phyloP scores from a whole-genome alignment of 2,113 vertebrate species.

The Salvelinus namaycush region DNA sequence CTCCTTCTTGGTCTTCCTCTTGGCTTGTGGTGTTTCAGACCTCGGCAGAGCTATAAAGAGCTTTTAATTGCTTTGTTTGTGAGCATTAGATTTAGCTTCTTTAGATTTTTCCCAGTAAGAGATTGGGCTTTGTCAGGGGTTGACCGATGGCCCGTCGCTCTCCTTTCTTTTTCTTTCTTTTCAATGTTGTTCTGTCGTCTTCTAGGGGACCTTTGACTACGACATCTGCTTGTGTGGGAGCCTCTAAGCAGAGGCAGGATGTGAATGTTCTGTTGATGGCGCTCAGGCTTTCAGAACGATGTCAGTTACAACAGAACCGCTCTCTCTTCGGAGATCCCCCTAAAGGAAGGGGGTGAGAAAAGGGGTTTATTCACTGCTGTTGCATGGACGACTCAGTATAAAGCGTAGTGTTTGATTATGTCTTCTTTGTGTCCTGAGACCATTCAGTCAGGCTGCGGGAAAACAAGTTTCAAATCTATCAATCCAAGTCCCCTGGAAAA shows the following conservation, averaged over 20 bases:
- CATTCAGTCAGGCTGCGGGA: conserved; percentile 65
- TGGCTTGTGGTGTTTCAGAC: conserved; percentile 58
- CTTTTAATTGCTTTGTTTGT: conserved; percentile 60
- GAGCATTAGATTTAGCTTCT: conserved; percentile 42
- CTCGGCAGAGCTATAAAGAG: conserved; percentile 46
- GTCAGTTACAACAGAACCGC: conserved; percentile 72
- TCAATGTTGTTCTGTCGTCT: conserved; percentile 57
- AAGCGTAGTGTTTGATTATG: conserved; percentile 59
- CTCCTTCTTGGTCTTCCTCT: conserved; percentile 47
- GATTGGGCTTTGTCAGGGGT: conserved; percentile 53
- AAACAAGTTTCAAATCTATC: conserved; percentile 50
- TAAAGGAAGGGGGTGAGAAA: conserved; percentile 56
- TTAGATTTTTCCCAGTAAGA: conserved; percentile 36
- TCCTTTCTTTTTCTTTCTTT: conserved; percentile 29
- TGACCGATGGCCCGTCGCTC: conserved; percentile 50
- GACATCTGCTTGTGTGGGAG: conserved; percentile 78
- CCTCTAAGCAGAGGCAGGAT: conserved; percentile 66
- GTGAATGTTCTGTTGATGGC: conserved; percentile 62
- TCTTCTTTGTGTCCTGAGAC: conserved; percentile 64
- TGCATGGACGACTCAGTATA: conserved; percentile 47
- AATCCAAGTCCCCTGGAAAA: conserved; percentile 2
- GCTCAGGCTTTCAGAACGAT: conserved; percentile 70
- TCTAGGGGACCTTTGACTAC: conserved; percentile 63
- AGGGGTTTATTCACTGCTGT: conserved; percentile 62
- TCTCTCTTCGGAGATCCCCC: conserved; percentile 57